Evolutionary conservation across 1,140 invertebrate genomes (phyloP), one percentile per base, ranked within the genome.

Genomic region (Helicoverpa armigera): DNA sequence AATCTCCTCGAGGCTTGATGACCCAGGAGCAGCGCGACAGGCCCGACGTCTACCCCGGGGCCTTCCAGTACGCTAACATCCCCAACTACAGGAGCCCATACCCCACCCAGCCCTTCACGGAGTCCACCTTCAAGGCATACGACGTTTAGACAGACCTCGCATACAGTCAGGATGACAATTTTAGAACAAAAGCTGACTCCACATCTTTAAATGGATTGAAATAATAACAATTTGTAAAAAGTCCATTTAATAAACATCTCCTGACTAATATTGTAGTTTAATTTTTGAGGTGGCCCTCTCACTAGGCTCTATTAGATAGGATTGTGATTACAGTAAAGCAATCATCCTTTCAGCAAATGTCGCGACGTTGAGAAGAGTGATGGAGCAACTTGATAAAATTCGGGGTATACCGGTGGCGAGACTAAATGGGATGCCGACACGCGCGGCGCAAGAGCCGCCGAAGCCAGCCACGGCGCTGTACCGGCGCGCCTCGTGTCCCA

Each of bases 11-110:
- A 12, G 11, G 11, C 3, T 54, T 88, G 4, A 35, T 77, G 56
- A 82, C 77, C 60, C 80, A 53, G 18, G 81, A 83, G 18, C 56
- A 84, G 29, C 53, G 85, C 13, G 85, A 86, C 48, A 48, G 58
- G 2, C 83, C 87, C 4, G 29, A 14, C 23, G 65, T 83, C 13
- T 13, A 58, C n/a, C 58, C 85, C 18, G 83, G 81, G 12, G n/a
- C 81, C 13, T 86, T 88, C 78, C 43, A 84, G 48, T 84, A 82
- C 58, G 56, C 79, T 4, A 76, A 81, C 1, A 43, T 87, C 4
- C 87, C 87, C 0, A 81, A 82, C n/a, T 88, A 53, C 43, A 85
- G 65, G 56, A 84, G 82, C 23, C 84, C 82, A 2, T 80, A 82
- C 14, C 80, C 83, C 12, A 51, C 56, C 58, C 63, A 72, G 9